Conservation (phyloP, 2,888 invertebrate species). For the Lithophane semibrunnea region DNA sequence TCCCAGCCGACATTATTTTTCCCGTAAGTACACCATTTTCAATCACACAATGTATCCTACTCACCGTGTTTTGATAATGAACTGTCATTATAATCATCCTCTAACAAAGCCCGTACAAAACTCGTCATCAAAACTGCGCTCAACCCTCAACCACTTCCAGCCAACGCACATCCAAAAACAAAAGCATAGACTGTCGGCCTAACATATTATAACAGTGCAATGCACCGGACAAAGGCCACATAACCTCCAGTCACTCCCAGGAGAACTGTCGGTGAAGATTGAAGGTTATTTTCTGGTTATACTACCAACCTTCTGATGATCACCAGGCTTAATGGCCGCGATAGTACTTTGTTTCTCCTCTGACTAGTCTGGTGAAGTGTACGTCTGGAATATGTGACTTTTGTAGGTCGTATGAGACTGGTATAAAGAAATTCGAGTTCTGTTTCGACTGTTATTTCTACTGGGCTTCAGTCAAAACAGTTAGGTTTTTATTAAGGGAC, state of each 20-base stretch:
- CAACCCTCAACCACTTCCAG: conserved; percentile 29
- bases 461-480: too few relatives aligned
- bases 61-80: too few relatives aligned
- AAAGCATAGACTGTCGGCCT: conserved; percentile 7
- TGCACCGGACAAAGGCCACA: conserved; percentile 53
- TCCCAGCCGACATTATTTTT: too few relatives aligned
- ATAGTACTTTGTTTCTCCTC: conserved; percentile 30
- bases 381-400: background rate
- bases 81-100: too few relatives aligned
- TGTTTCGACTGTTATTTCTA: background rate
- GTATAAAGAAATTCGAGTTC: background rate
- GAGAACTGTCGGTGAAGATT: conserved; percentile 43
- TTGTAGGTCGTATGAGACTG: background rate
- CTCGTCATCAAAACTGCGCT: background rate
- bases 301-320: conserved; percentile 46
- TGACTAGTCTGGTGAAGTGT: conserved; percentile 7
- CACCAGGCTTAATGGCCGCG: conserved; percentile 38
- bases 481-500: too few relatives aligned
- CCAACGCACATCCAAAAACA: background rate
- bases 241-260: conserved; percentile 55
- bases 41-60: too few relatives aligned
- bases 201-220: conserved; percentile 49
- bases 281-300: conserved; percentile 40
- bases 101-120: background rate
- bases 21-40: too few relatives aligned